Base-by-base conservation (phyloP, 1,140 invertebrate genomes). In the Nomia melanderi region DNA sequence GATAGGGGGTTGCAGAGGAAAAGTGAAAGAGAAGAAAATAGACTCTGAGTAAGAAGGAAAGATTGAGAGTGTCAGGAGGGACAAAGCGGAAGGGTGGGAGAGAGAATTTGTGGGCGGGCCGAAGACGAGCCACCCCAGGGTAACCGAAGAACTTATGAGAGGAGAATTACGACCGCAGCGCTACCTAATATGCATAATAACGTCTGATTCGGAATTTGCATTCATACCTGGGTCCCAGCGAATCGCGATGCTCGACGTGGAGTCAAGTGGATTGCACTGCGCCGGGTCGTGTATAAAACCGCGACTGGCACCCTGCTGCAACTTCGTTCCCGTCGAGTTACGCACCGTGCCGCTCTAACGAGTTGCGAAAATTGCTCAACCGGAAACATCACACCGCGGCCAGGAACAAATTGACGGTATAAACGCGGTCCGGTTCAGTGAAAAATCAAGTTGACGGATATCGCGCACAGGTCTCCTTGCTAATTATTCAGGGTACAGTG, bases 111-210 rank as follows among this genome's bases (percentile, higher is more conserved):
- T 33, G 74, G 74, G 59, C 5, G 47, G 54, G 77, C 78, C 70
- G 69, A 59, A 83, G 84, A 80, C 25, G 78, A 71, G 69, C 57
- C 56, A 66, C 54, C 66, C 75, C 14, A 17, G 39, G 64, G 82
- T 85, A 83, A 83, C 82, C 81, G 79, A 86, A 87, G 80, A 88
- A 86, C 82, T 87, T 86, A 83, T 78, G 84, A 83, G 85, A 77
- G 57, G 74, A 83, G 84, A 86, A 82, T 85, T 84, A 85, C 83
- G 82, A 81, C 67, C 71, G 56, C 29, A 66, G 77, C 69, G 79
- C 74, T 85, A 82, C 78, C 86, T 86, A 88, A 89, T 90, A 87
- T 88, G 87, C 89, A 88, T 90, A 89, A 89, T 88, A 88, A 84
- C 84, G 83, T 88, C 87, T 86, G 87, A 89, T 89, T 88, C 77